Base-by-base conservation (phyloP, 92 coral and sea anemone genomes). In the Pocillopora meandrina region DNA sequence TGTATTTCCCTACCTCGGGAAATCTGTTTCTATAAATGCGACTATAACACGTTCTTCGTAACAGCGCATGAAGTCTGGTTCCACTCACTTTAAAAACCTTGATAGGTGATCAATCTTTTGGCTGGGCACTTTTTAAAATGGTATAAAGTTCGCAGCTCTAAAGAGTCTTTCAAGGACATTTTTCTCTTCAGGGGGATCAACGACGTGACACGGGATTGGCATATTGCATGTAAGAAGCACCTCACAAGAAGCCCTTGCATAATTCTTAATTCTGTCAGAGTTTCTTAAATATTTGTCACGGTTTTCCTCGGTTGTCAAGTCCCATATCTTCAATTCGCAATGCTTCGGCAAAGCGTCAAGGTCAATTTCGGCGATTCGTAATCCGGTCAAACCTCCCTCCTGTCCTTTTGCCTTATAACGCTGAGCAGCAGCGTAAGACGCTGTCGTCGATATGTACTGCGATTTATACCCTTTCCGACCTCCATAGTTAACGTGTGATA, bases 401-500 rank as follows among this genome's bases (percentile, higher is more conserved):
- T 68, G 47, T 0, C 84, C 76, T 12, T n/a, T n/a, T 65, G 42
- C 13, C 26, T 80, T 80, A 23, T 65, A 84, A 35, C 31, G 16
- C n/a, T 59, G 75, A 9, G 81, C 87, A 33, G 59, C 73, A 57
- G 74, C 82, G 11, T 74, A 74, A 33, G 87, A 75, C 2, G 71
- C 49, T 49, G 87, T 15, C 9, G 82, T 84, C 19, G 87, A 84
- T 56, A 84, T 84, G 18, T 56, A 84, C 72, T 84, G 87, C 10
- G 87, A 84, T 13, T 18, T n/a, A 49, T 84, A 84, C 2, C 35
- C 10, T 23, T 31, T 33, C 15, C 83, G 42, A 57, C 88, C 76
- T 12, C 83, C 84, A 33, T 71, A 85, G 56, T 85, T 85, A 5
- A 77, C 77, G 60, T 85, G 88, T 23, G 83, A 85, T 9, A 85